Evolutionary conservation across 2,888 invertebrate species (phyloP).

Genomic region (Cyclophora punctaria): DNA sequence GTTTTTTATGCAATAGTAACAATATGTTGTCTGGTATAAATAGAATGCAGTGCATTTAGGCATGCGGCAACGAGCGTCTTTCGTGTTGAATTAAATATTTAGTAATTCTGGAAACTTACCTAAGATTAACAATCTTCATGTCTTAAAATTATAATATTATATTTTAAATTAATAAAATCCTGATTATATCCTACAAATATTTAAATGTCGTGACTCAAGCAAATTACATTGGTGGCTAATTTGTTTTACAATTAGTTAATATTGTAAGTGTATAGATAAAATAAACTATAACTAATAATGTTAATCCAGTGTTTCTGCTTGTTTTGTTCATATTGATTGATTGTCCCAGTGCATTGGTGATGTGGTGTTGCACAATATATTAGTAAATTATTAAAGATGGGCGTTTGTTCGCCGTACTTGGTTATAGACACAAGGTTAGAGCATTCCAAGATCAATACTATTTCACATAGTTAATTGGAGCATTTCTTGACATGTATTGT

Average conservation of each 20-base stretch:
- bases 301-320: constrained; percentile 35
- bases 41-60: constrained; percentile 29
- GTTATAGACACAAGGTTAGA: constrained; percentile 40
- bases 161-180: no score
- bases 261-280: constrained; percentile 24
- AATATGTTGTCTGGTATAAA: constrained; percentile 14
- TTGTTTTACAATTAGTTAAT: constrained; percentile 22
- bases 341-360: constrained; percentile 47
- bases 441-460: constrained; percentile 57
- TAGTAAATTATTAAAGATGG: constrained; percentile 36
- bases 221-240: constrained; percentile 9
- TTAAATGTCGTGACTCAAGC: not conserved
- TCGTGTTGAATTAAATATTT: constrained; percentile 17
- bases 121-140: no score
- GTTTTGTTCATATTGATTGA: constrained; percentile 30
- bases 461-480: constrained; percentile 37
- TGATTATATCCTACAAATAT: no score
- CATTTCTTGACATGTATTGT: constrained; percentile 37
- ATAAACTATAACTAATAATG: constrained; percentile 28
- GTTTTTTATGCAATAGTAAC: not conserved
- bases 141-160: no score
- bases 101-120: not conserved
- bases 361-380: constrained; percentile 39
- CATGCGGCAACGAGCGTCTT: constrained; percentile 33
- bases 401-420: constrained; percentile 19